Percentiles rank a stretch among this genome's conserved stretches.
Conservation (phyloP, 2,113 vertebrate species). For the Myrmecobius fasciatus region DNA sequence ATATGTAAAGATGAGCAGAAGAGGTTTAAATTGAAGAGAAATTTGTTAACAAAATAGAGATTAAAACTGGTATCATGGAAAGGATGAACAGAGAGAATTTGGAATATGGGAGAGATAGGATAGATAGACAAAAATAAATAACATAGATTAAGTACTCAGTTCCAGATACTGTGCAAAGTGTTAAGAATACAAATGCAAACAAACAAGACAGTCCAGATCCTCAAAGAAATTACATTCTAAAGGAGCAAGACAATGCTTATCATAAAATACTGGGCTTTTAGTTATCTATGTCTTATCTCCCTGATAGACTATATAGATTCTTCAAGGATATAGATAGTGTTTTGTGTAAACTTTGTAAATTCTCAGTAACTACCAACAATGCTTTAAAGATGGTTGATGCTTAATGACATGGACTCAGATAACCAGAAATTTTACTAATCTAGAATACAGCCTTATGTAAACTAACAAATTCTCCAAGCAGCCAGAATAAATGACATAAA, state of each 20-base stretch:
- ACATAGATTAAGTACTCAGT: background rate
- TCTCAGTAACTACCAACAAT: background rate
- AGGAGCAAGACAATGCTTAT: background rate
- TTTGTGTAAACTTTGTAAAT: background rate
- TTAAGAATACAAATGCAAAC: background rate
- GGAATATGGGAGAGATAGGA: background rate
- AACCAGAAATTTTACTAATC: background rate
- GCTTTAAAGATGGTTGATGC: background rate
- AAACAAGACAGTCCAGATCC: background rate
- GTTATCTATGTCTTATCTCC: background rate
- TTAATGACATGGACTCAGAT: background rate
- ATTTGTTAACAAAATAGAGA: background rate
- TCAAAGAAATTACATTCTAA: background rate
- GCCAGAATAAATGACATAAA: slow-evolving; percentile 6
- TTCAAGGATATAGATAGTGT: background rate
- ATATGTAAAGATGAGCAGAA: background rate
- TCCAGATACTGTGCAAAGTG: background rate
- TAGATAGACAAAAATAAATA: background rate
- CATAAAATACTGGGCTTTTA: background rate
- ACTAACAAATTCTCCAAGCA: slow-evolving; percentile 15
- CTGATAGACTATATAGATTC: background rate
- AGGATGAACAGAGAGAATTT: background rate
- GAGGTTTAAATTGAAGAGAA: background rate
- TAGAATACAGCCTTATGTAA: background rate
- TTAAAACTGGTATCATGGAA: background rate